Evolutionary conservation across 2,113 vertebrate genomes (phyloP).

Genomic region (Phycodurus eques): DNA sequence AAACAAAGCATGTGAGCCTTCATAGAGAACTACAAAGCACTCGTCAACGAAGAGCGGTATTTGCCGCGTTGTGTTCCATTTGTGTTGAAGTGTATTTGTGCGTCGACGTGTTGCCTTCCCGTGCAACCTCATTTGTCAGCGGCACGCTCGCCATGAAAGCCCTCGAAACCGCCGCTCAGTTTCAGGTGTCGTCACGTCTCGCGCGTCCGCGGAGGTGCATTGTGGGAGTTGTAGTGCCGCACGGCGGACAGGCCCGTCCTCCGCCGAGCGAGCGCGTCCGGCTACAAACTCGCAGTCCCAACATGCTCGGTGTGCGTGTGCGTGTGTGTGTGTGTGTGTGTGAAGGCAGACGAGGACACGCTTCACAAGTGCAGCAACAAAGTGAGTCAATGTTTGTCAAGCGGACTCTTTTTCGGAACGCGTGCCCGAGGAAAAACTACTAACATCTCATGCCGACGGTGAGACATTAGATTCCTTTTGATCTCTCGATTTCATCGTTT

Average conservation of each 20-base stretch:
- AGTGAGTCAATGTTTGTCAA: constrained; percentile 22
- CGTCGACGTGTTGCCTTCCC: no score
- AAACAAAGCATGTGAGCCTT: neutral
- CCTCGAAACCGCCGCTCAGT: constrained; percentile 68
- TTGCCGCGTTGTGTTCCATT: neutral
- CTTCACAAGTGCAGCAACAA: neutral
- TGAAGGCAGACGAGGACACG: constrained; percentile 32
- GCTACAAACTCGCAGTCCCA: constrained; percentile 63
- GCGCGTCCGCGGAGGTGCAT: constrained; percentile 34
- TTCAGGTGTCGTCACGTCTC: constrained; percentile 65
- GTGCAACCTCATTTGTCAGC: neutral
- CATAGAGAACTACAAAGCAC: neutral
- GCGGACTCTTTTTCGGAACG: constrained; percentile 24
- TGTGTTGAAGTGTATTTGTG: no score
- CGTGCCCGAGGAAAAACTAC: constrained; percentile 7
- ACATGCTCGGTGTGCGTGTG: constrained; percentile 37
- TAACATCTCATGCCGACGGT: constrained; percentile 46
- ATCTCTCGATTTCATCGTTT: neutral
- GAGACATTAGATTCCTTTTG: constrained; percentile 28
- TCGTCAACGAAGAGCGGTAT: no score
- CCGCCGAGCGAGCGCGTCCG: neutral
- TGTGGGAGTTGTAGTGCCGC: constrained; percentile 58
- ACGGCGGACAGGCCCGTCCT: neutral
- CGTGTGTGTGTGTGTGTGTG: neutral
- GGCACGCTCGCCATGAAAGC: constrained; percentile 15